Percentiles rank a stretch among this genome's conserved stretches.
Conservation (phyloP, 2,797 vertebrate species). For the Cyclopterus lumpus region DNA sequence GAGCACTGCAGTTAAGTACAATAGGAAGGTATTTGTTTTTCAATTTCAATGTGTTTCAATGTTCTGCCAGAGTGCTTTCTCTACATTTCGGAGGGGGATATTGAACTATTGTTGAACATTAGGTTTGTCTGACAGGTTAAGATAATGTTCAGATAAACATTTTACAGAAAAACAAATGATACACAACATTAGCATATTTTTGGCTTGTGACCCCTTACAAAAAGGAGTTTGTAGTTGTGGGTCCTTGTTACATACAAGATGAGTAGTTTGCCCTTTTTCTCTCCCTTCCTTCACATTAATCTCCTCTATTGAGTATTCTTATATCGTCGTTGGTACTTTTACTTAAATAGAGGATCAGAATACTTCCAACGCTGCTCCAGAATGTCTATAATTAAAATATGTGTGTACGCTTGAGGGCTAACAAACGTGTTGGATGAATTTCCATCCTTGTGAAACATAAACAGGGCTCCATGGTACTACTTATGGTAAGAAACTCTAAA, state of each 20-base stretch:
- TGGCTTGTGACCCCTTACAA: not conserved
- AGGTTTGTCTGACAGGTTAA: too few species aligned
- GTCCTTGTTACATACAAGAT: not conserved
- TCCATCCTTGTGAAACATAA: not conserved
- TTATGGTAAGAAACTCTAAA: not conserved
- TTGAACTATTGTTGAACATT: too few species aligned
- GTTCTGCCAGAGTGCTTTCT: not conserved
- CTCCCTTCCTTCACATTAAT: too few species aligned
- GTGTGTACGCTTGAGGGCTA: not conserved
- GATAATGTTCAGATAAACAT: too few species aligned
- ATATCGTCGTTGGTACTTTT: not conserved
- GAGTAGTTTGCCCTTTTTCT: not conserved
- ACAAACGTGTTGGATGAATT: not conserved
- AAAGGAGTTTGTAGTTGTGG: not conserved
- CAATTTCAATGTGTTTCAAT: not conserved
- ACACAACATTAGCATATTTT: not conserved
- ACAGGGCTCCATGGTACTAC: not conserved
- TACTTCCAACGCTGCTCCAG: not conserved
- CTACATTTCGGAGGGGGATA: not conserved
- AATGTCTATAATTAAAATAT: not conserved
- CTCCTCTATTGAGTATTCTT: too few species aligned
- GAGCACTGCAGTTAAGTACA: not conserved
- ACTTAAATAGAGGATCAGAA: not conserved
- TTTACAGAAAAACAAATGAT: not conserved
- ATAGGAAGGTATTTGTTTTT: not conserved